Evolutionary conservation across 2,797 vertebrate species (phyloP).

Genomic region (Moxostoma hubbsi): DNA sequence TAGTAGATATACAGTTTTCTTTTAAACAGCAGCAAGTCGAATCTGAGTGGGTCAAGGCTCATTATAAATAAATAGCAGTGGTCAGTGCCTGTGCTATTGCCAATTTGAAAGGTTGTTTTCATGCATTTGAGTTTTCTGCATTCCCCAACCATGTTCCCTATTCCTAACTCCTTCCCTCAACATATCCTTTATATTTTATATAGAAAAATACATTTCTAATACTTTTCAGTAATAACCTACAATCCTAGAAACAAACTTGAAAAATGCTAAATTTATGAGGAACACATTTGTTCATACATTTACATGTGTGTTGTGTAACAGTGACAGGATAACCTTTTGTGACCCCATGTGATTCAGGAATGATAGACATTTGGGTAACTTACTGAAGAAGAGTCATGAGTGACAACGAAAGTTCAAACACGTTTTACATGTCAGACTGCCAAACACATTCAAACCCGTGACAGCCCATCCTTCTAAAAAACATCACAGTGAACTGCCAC

Average conservation of each 20-base stretch:
- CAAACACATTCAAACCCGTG: neutral
- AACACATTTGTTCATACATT: neutral
- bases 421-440: conserved; percentile 13
- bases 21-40: too few relatives aligned
- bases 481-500: neutral
- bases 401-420: conserved; percentile 8
- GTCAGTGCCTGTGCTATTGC: neutral
- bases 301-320: neutral
- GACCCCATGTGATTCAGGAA: conserved; percentile 7
- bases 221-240: neutral
- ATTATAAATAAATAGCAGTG: neutral
- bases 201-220: too few relatives aligned
- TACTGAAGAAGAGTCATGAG: neutral
- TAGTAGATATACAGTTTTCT: too few relatives aligned
- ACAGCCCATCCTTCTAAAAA: neutral
- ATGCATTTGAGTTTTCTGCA: neutral
- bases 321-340: conserved; percentile 1
- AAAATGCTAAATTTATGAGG: neutral
- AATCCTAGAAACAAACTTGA: neutral
- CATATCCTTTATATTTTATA: neutral
- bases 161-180: neutral
- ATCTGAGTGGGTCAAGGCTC: neutral
- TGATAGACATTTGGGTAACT: neutral
- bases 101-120: conserved; percentile 2
- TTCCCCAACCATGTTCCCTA: neutral